These are phyloP conservation scores for Pentalonia nigronervosa DNA, from an alignment of 1,140 invertebrate genomes.

Conservation along the genomic window DNA sequence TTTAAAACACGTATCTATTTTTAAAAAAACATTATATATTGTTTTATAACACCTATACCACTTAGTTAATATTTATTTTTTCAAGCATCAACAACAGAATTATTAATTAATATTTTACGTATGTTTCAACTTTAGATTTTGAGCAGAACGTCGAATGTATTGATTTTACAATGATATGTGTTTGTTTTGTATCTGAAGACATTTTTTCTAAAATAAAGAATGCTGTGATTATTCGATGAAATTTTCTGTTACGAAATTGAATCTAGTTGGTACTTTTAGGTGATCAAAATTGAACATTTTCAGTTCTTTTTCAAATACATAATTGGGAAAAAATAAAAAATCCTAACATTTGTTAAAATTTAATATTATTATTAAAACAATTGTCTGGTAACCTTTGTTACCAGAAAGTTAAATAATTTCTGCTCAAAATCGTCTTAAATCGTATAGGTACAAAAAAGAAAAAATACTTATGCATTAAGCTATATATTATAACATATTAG, in stretches of 20 bases:
- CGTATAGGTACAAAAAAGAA: not conserved
- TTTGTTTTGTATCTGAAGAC: not conserved
- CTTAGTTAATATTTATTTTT: too few relatives aligned
- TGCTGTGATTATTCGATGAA: not conserved
- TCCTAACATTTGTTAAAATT: not conserved
- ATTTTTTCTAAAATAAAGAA: not conserved
- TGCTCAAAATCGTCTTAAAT: not conserved
- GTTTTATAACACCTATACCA: too few relatives aligned
- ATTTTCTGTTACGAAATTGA: not conserved
- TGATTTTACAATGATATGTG: not conserved
- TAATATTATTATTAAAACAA: not conserved
- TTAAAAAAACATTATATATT: too few relatives aligned
- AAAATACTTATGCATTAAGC: not conserved
- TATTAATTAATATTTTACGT: too few relatives aligned
- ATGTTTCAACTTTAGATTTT: not conserved
- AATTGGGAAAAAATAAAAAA: too few relatives aligned
- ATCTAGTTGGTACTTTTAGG: not conserved
- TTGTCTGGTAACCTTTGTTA: not conserved
- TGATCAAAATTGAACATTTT: not conserved
- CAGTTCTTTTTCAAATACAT: not conserved
- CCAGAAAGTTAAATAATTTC: not conserved
- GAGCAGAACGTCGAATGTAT: not conserved
- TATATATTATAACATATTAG: not conserved
- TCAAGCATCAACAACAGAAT: too few relatives aligned
- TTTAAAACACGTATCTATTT: too few relatives aligned